Conservation (phyloP, 1,140 invertebrate species). For the Polypedilum vanderplanki region DNA sequence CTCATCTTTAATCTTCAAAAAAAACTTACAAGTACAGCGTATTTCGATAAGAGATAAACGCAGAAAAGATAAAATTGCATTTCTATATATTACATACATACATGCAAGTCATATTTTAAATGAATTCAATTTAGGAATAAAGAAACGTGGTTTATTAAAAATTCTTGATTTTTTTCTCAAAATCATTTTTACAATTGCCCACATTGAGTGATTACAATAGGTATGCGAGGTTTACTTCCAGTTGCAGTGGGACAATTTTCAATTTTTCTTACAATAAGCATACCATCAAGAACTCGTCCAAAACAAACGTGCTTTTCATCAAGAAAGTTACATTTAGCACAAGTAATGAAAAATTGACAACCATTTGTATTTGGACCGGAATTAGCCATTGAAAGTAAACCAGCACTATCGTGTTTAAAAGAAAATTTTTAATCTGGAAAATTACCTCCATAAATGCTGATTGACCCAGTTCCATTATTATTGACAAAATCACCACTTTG, state of each 20-base stretch:
- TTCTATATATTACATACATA: too few relatives aligned
- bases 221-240: slow-evolving; percentile 99
- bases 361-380: slow-evolving; percentile 99
- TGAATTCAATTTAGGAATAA: too few relatives aligned
- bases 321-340: slow-evolving; percentile 88
- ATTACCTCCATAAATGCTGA: slow-evolving; percentile 89
- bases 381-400: slow-evolving; percentile 97
- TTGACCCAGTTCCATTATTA: slow-evolving; percentile 96
- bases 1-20: too few relatives aligned
- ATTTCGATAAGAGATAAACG: too few relatives aligned
- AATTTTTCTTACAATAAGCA: slow-evolving; percentile 96
- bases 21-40: too few relatives aligned
- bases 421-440: slow-evolving; percentile 98
- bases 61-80: too few relatives aligned
- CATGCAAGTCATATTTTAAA: too few relatives aligned
- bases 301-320: slow-evolving; percentile 99
- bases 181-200: slow-evolving; percentile 79
- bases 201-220: slow-evolving; percentile 94
- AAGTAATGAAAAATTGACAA: slow-evolving; percentile 91
- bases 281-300: slow-evolving; percentile 92
- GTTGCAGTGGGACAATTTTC: slow-evolving; percentile 98
- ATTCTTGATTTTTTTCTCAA: too few relatives aligned
- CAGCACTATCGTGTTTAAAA: slow-evolving; percentile 88
- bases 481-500: slow-evolving; percentile 98
- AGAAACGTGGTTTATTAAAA: too few relatives aligned